phyloP scores from a whole-genome alignment of 1,140 invertebrate genomes.

The Sinonovacula constricta region DNA sequence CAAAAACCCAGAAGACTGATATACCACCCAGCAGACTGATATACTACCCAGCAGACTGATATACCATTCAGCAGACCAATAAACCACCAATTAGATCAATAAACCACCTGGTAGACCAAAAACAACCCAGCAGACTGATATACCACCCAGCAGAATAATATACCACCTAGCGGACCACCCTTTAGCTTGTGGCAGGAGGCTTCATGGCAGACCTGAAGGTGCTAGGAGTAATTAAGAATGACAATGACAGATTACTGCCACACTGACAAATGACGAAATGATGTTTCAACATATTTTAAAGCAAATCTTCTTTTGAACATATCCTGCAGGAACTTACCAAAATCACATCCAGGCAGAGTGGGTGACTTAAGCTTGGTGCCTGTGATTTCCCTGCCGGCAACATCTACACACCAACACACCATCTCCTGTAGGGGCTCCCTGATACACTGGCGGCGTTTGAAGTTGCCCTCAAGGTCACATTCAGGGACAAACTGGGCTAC shows the following conservation, averaged over 20 bases:
- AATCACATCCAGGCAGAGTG: slow-evolving; percentile 65
- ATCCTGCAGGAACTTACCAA: slow-evolving; percentile 50
- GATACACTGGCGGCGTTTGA: slow-evolving; percentile 65
- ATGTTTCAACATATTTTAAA: background rate
- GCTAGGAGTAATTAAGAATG: background rate
- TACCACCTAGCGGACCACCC: background rate
- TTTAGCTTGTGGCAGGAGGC: background rate
- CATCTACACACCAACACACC: slow-evolving; percentile 71
- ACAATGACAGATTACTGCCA: background rate
- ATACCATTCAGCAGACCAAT: background rate
- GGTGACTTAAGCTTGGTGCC: slow-evolving; percentile 59
- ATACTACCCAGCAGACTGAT: background rate
- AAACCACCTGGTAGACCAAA: background rate
- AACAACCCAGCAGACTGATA: background rate
- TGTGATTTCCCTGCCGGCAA: slow-evolving; percentile 58
- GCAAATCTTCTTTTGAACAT: background rate
- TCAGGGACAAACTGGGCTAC: slow-evolving; percentile 51
- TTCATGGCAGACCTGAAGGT: background rate
- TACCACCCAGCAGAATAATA: background rate
- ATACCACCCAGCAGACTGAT: background rate
- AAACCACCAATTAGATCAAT: background rate
- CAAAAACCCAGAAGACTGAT: no score
- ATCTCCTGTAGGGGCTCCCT: slow-evolving; percentile 27
- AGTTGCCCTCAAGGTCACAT: slow-evolving; percentile 64
- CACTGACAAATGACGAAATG: background rate